Conservation (phyloP, 2,888 invertebrate species). For the Parnassius smintheus region DNA sequence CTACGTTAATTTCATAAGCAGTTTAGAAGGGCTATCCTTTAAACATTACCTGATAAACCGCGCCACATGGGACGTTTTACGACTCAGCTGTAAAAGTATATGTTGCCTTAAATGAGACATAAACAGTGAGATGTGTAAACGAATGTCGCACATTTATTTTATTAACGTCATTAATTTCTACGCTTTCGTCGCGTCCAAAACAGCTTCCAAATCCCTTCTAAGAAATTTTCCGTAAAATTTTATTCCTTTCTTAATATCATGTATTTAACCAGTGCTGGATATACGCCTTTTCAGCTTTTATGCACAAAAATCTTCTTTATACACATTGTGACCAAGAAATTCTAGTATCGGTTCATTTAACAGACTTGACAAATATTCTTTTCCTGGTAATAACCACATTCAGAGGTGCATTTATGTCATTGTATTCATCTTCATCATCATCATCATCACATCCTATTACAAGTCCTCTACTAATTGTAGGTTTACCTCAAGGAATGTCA, state of each 20-base stretch:
- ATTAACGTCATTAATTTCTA: constrained; percentile 74
- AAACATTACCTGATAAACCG: constrained; percentile 48
- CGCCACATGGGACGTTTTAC: constrained; percentile 73
- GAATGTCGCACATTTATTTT: constrained; percentile 79
- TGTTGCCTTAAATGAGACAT: constrained; percentile 80
- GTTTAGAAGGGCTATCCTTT: no score
- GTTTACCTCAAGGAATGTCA: no score
- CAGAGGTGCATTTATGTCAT: no score
- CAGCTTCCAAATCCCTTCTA: constrained; percentile 29
- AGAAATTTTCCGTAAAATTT: not conserved
- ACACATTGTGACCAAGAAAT: not conserved
- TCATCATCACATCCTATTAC: no score
- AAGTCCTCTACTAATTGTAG: no score
- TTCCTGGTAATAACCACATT: no score
- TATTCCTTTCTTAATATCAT: not conserved
- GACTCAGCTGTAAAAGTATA: constrained; percentile 72
- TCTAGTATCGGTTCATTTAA: no score
- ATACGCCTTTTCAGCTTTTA: not conserved
- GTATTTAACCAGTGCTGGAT: not conserved
- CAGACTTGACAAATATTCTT: no score
- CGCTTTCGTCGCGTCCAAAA: constrained; percentile 65
- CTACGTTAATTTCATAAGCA: no score
- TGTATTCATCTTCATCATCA: no score
- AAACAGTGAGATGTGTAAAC: constrained; percentile 78
- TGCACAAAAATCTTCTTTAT: not conserved